Conservation (phyloP, 2,797 vertebrate genomes). For the Gymnocypris eckloni region DNA sequence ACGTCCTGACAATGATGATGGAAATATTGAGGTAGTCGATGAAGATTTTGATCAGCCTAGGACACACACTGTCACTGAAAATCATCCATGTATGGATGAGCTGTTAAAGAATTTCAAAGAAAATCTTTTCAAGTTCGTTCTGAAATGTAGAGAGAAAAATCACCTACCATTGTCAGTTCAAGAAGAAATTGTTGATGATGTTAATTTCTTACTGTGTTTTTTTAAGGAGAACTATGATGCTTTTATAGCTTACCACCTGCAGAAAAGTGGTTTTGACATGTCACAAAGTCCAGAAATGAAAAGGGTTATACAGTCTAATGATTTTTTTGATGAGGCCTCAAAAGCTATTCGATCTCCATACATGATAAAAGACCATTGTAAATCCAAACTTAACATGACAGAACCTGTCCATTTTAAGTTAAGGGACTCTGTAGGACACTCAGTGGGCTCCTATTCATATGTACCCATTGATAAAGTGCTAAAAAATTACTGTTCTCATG, state of each 20-base stretch:
- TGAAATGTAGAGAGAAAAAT: conserved; percentile 3
- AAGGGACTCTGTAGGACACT: too few relatives aligned
- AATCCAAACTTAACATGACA: neutral
- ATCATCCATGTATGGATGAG: neutral
- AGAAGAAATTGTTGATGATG: too few relatives aligned
- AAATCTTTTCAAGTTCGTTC: neutral
- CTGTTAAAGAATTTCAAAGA: neutral
- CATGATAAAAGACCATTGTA: neutral
- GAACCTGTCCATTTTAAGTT: too few relatives aligned
- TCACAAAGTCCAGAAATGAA: neutral
- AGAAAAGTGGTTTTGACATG: neutral
- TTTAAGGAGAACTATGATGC: too few relatives aligned
- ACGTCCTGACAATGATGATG: neutral
- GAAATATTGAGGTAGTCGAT: too few relatives aligned
- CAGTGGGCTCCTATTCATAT: too few relatives aligned
- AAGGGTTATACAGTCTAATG: neutral
- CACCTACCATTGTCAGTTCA: too few relatives aligned
- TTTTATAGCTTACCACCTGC: conserved; percentile 5
- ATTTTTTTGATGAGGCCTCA: conserved; percentile 8
- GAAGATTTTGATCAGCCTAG: neutral
- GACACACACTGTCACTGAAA: conserved; percentile 1
- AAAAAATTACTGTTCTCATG: neutral
- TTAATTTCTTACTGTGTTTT: too few relatives aligned
- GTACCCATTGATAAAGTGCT: too few relatives aligned
- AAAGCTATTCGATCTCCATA: neutral